phyloP scores from a whole-genome alignment of 2,888 invertebrate genomes.

The Dasypogon diadema region DNA sequence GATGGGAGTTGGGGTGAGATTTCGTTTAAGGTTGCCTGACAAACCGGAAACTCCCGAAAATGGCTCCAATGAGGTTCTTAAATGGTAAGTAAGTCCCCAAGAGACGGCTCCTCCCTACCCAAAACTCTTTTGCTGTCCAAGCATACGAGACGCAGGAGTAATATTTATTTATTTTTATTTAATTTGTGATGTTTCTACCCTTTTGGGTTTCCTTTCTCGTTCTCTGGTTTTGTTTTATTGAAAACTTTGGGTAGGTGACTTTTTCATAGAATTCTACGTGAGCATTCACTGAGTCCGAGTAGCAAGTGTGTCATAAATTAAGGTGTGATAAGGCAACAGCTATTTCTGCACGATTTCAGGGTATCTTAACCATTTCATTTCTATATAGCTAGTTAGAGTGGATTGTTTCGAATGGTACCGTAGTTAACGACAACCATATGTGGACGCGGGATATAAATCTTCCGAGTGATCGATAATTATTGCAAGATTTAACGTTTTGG shows the following conservation, averaged over 20 bases:
- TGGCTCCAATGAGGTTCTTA: background rate
- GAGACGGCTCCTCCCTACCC: background rate
- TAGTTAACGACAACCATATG: background rate
- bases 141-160: background rate
- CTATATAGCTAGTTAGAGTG: background rate
- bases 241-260: background rate
- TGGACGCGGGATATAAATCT: background rate
- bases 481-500: background rate
- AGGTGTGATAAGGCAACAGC: background rate
- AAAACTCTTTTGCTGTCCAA: background rate
- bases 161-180: conserved; percentile 1
- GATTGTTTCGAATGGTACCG: background rate
- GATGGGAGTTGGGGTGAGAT: background rate
- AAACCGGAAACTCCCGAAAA: background rate
- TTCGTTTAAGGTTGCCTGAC: background rate
- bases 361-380: background rate
- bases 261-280: background rate
- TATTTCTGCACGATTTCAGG: background rate
- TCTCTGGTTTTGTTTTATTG: background rate
- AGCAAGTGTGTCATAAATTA: conserved; percentile 1
- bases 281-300: background rate
- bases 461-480: background rate
- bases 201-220: background rate
- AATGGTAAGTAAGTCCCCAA: background rate
- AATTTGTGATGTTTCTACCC: background rate